phyloP scores from a whole-genome alignment of 2,888 invertebrate species.

The Syritta pipiens region DNA sequence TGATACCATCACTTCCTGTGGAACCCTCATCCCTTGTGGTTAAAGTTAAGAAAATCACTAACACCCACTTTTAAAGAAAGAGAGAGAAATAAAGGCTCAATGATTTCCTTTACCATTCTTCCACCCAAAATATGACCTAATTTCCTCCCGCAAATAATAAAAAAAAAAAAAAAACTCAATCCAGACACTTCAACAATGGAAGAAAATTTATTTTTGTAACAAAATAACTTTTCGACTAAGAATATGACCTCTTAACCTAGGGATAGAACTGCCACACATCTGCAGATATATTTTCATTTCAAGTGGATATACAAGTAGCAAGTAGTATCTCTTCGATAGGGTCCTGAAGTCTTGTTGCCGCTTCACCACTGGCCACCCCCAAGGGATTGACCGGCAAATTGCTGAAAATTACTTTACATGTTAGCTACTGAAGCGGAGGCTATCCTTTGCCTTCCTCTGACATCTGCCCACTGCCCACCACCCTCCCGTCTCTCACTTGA shows the following conservation, averaged over 20 bases:
- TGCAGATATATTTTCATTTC: not conserved
- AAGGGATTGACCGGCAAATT: conserved; percentile 69
- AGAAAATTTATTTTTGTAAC: conserved; percentile 32
- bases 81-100: conserved; percentile 31
- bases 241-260: conserved; percentile 67
- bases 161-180: not conserved
- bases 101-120: conserved; percentile 43
- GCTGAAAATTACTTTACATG: conserved; percentile 69
- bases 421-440: conserved; percentile 18
- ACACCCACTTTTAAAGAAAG: conserved; percentile 4
- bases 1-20: conserved; percentile 13
- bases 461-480: too few relatives aligned
- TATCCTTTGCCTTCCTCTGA: not conserved
- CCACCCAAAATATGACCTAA: conserved; percentile 56
- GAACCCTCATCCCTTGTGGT: not conserved
- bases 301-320: not conserved
- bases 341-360: conserved; percentile 16
- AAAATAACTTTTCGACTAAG: conserved; percentile 62
- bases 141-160: conserved; percentile 28
- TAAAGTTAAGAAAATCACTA: not conserved
- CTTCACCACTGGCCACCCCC: conserved; percentile 41
- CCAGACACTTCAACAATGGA: conserved; percentile 29
- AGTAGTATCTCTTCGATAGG: conserved; percentile 30
- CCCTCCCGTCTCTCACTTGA: not conserved
- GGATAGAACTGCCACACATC: conserved; percentile 52